These are phyloP conservation scores for Watersipora subatra DNA, from an alignment of 1,140 invertebrate species.

Conservation along the genomic window DNA sequence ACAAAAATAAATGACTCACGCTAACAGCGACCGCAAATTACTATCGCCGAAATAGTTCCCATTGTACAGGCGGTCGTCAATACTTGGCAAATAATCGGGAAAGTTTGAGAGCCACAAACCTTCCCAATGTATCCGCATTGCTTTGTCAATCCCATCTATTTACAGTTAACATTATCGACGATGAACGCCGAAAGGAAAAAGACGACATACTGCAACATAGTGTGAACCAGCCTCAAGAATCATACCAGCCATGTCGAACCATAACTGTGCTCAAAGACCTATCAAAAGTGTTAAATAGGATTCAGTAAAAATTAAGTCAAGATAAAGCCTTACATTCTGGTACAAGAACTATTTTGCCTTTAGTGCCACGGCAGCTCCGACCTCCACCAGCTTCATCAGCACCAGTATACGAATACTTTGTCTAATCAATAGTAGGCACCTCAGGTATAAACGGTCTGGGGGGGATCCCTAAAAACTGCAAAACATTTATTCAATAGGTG, in stretches of 20 bases:
- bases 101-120: no score
- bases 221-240: no score
- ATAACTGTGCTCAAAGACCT: constrained; percentile 4
- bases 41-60: no score
- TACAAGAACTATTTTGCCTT: neutral
- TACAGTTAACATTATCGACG: no score
- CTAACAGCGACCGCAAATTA: no score
- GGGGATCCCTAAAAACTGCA: constrained; percentile 49
- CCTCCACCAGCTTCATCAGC: constrained; percentile 12
- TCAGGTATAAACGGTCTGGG: constrained; percentile 52
- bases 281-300: neutral
- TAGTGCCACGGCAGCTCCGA: constrained; percentile 1
- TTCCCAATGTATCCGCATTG: no score
- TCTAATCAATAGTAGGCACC: constrained; percentile 60
- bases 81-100: no score
- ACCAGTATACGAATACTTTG: constrained; percentile 50
- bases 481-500: neutral
- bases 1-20: no score
- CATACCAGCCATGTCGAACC: neutral
- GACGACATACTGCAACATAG: no score
- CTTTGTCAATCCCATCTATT: no score
- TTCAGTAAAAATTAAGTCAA: neutral
- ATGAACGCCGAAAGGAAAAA: no score
- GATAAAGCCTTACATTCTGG: neutral
- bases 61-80: no score